Evolutionary conservation across 2,888 invertebrate genomes (phyloP).

Genomic region (Stenotaenia linearis): DNA sequence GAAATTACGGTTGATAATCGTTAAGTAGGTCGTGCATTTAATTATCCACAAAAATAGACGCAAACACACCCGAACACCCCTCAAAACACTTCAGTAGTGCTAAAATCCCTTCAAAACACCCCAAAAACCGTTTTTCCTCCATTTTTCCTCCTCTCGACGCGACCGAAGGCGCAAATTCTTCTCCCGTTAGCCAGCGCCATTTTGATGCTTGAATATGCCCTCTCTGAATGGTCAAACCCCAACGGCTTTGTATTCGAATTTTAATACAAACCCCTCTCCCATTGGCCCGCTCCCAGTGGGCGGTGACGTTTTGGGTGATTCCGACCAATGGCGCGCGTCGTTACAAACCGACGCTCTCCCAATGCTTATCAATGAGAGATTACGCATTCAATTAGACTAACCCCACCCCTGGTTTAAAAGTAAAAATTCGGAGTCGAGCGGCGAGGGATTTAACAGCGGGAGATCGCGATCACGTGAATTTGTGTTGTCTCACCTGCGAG

Average conservation of each 20-base stretch:
- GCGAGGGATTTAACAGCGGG: not conserved
- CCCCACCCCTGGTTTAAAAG: not conserved
- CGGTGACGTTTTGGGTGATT: not conserved
- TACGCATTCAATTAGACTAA: not conserved
- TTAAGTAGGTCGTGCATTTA: not conserved
- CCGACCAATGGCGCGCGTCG: not conserved
- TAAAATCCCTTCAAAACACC: too few relatives aligned
- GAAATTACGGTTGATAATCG: too few relatives aligned
- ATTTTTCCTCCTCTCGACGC: not conserved
- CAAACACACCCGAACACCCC: too few relatives aligned
- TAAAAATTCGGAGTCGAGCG: not conserved
- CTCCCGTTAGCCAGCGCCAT: not conserved
- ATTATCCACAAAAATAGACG: too few relatives aligned
- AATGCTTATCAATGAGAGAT: conserved; percentile 3
- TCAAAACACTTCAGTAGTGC: too few relatives aligned
- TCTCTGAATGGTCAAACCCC: not conserved
- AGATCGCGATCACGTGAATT: not conserved
- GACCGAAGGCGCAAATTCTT: not conserved
- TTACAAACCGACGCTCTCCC: not conserved
- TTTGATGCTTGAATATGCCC: not conserved
- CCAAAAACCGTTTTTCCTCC: not conserved
- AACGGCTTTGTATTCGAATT: not conserved
- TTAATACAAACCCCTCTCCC: not conserved
- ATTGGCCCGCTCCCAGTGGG: not conserved
- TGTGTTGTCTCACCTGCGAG: not conserved